Percentiles rank a stretch among this genome's conserved stretches.
These are phyloP conservation scores for Ophion obscuratus DNA, from an alignment of 2,888 invertebrate species.

Conservation along the genomic window DNA sequence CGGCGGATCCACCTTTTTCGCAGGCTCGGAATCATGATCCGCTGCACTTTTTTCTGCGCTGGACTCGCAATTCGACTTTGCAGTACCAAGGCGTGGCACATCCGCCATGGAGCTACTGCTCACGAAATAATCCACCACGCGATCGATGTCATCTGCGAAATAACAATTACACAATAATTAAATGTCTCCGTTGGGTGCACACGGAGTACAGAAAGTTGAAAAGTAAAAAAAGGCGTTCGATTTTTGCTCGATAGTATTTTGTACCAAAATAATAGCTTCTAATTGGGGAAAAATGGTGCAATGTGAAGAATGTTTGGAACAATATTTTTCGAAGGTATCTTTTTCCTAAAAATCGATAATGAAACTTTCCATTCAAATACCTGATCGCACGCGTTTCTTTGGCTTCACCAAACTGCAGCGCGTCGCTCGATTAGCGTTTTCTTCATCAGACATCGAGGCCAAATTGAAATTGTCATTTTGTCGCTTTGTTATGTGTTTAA, in stretches of 20 bases:
- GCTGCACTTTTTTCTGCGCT: background rate
- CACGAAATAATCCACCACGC: constrained; percentile 77
- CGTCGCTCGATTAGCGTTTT: constrained; percentile 55
- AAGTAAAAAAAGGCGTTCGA: background rate
- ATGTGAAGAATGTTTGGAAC: background rate
- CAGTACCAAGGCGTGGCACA: constrained; percentile 44
- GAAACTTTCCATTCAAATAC: constrained; percentile 32
- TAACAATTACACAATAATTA: background rate
- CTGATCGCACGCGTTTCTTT: constrained; percentile 24
- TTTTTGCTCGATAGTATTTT: background rate
- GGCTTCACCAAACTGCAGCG: constrained; percentile 59
- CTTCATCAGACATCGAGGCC: constrained; percentile 54
- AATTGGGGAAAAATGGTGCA: background rate
- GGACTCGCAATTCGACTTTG: background rate
- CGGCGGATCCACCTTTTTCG: background rate
- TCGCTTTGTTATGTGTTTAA: constrained; percentile 64
- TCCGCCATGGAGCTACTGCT: constrained; percentile 73
- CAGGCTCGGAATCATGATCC: background rate
- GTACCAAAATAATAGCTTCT: background rate
- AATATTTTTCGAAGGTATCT: too few relatives aligned
- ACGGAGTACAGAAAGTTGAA: background rate
- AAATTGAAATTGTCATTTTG: constrained; percentile 63
- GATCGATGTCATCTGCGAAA: constrained; percentile 74
- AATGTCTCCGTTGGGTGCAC: background rate
- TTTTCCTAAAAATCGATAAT: background rate